Evolutionary conservation across 2,797 vertebrate genomes (phyloP), one percentile per base, ranked within the genome.

Genomic region (Pseudomugil tenellus): DNA sequence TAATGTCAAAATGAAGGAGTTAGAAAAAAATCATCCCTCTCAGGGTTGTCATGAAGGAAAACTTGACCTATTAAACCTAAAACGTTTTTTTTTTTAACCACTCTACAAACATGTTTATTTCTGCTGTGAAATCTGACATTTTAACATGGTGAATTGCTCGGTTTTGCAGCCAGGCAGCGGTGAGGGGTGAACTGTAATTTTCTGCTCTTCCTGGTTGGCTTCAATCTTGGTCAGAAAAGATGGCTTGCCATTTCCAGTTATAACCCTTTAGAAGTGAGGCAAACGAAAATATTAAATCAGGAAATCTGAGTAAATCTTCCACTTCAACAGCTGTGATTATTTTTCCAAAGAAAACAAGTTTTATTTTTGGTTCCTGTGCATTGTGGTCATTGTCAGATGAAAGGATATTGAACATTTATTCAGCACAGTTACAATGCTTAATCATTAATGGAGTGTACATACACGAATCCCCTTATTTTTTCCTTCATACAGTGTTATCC

Each of bases 401-500:
- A n/a, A 9, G n/a, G 43, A 21, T 21, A 46, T 9, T 10, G 3
- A n/a, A n/a, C 19, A 43, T 43, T 19, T 19, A n/a, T 43, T n/a
- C n/a, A 21, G 9, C 46, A 48, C 46, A 48, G 21, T 48, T 21
- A 23, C 46, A 48, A 48, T 48, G 21, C 2, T 21, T 2, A 43
- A n/a, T 43, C 46, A 48, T 23, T 48, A 11, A 6, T 57, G 13
- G 60, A 37, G 23, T 63, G 17, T 48, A 49, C 37, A 41, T n/a
- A 6, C 17, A n/a, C n/a, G 17, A 43, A n/a, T 43, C 7, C 17
- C 8, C 3, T 39, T 16, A 32, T 43, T 43, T 39, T 63, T 64
- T 58, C 29, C 11, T 51, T 35, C n/a, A n/a, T 12, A 16, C 61
- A 29, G 5, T 62, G 37, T 3, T 52, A 37, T 67, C 52, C 59